Conservation (phyloP, 2,888 invertebrate genomes). For the Acanthococcus lagerstroemiae region DNA sequence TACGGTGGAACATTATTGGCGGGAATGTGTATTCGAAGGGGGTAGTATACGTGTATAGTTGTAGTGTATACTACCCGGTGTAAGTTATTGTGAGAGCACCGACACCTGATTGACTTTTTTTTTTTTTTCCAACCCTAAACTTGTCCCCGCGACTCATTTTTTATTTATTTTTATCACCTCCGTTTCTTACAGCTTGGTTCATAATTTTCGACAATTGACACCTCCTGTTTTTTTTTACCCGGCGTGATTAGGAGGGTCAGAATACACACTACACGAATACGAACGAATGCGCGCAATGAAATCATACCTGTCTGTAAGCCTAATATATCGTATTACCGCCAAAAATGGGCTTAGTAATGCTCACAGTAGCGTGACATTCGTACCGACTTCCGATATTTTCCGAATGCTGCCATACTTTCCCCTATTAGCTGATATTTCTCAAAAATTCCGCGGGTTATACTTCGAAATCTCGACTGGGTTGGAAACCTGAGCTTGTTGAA, state of each 20-base stretch:
- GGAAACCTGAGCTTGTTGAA: no score
- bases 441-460: no score
- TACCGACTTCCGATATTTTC: no score
- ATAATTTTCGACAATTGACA: slow-evolving; percentile 27
- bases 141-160: slow-evolving; percentile 25
- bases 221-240: neutral
- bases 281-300: no score
- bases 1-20: neutral
- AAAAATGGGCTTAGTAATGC: no score
- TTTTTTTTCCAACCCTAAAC: slow-evolving; percentile 29
- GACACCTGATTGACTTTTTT: slow-evolving; percentile 30
- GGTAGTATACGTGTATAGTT: neutral
- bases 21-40: neutral
- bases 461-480: no score
- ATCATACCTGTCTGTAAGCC: no score
- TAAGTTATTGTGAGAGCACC: slow-evolving; percentile 22
- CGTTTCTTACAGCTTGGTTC: neutral
- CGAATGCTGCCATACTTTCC: no score
- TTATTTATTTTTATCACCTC: slow-evolving; percentile 24
- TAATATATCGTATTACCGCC: no score
- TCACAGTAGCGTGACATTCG: no score
- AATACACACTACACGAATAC: neutral
- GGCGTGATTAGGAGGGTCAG: neutral
- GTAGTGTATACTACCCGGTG: neutral
- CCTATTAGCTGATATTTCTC: no score